Conservation (phyloP, 2,797 vertebrate genomes). For the Kryptopterus vitreolus region DNA sequence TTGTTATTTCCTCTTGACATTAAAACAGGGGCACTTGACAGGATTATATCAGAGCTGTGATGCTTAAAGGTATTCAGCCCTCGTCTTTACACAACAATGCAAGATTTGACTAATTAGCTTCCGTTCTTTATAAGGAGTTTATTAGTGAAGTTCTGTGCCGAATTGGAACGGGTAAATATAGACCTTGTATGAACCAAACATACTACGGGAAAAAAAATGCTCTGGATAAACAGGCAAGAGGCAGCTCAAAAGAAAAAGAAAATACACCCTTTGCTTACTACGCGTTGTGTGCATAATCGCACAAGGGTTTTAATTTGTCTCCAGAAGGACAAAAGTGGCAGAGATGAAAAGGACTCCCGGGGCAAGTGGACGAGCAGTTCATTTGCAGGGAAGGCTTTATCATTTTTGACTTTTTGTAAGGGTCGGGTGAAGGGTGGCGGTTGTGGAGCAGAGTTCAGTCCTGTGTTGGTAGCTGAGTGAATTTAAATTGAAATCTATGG, state of each 20-base stretch:
- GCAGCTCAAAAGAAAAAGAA: not conserved
- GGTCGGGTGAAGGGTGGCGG: too few species aligned
- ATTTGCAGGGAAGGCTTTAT: not conserved
- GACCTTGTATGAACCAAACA: not conserved
- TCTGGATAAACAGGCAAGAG: not conserved
- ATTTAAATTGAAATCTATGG: not conserved
- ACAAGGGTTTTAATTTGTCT: not conserved
- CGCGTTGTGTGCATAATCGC: not conserved
- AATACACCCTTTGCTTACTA: not conserved
- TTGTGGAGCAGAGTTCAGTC: not conserved
- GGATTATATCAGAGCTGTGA: not conserved
- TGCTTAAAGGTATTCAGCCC: constrained; percentile 13
- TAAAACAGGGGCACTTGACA: not conserved
- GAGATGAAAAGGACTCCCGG: not conserved
- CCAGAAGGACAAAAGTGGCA: constrained; percentile 9
- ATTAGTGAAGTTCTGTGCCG: constrained; percentile 20
- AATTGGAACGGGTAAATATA: constrained; percentile 31
- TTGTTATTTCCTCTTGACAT: constrained; percentile 15
- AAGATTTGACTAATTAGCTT: constrained; percentile 28
- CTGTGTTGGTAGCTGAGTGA: not conserved
- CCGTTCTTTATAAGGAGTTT: not conserved
- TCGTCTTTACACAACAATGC: not conserved
- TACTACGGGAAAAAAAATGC: too few species aligned
- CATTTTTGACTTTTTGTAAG: not conserved
- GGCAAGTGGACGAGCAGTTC: not conserved